Base-by-base conservation (phyloP, 2,888 invertebrate species). In the Sphinx pinastri region DNA sequence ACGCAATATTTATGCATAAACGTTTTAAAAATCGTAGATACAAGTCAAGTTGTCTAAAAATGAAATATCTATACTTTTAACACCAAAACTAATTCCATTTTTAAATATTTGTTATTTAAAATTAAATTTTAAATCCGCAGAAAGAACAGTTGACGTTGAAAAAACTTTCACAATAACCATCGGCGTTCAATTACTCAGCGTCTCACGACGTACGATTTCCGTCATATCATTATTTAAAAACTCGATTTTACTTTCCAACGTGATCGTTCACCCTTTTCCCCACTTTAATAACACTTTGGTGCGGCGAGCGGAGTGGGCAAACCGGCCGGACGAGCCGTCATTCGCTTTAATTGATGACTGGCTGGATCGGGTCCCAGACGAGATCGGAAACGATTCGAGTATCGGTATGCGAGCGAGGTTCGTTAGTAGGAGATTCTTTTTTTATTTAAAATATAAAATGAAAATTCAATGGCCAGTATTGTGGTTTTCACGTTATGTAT, bases 321-420 rank as follows among this genome's bases (percentile, higher is more conserved):
- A 75, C 74, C 75, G 71, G 73, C 75, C 71, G 31, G 69, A 69
- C 72, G 69, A 72, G 76, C 77, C 81, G 82, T 83, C 87, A 85
- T 83, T 82, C 77, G 69, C 75, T 68, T 75, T 87, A 87, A 87
- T 86, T 86, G 84, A 86, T 85, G 86, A 86, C 80, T 80, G 79
- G 79, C 76, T 76, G 72, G 79, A 80, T 79, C 75, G 75, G 63
- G 72, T 59, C 70, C 71, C 72, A 70, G 71, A 69, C 71, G 71
- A 68, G 71, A 68, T 68, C 71, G 68, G 76, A 73, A 76, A 72
- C 71, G 60, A 71, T 71, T 76, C 74, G 75, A 72, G 69, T 74
- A 73, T 77, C 70, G 71, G 74, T 73, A 76, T 77, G 71, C 67
- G 71, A 73, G 70, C 70, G 72, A 71, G 74, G 74, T 77, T 76